Conservation (phyloP, 2,113 vertebrate genomes). For the Camelus dromedarius region DNA sequence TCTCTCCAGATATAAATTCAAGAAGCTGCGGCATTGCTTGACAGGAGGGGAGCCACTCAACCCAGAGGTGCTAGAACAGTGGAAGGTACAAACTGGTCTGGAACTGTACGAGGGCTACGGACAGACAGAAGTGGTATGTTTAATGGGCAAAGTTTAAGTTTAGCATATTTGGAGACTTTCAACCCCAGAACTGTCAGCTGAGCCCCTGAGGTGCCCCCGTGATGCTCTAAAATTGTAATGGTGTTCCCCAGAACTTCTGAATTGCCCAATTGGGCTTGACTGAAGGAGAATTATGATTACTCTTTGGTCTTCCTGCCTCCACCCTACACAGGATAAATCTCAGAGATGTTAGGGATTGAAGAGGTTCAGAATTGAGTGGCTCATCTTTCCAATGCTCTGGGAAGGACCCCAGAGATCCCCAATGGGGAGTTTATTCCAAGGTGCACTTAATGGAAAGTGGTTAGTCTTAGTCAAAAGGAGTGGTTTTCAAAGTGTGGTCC, state of each 20-base stretch:
- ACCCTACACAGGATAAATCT: not conserved
- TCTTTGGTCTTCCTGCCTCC: not conserved
- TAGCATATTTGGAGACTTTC: not conserved
- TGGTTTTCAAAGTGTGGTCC: not conserved
- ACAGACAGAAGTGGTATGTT: slow-evolving; percentile 89
- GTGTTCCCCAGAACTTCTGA: not conserved
- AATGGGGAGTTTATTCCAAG: not conserved
- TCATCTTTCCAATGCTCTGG: not conserved
- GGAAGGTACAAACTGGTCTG: slow-evolving; percentile 87
- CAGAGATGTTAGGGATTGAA: not conserved
- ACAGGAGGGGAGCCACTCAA: slow-evolving; percentile 88
- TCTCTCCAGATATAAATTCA: slow-evolving; percentile 85
- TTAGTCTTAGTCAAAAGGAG: not conserved
- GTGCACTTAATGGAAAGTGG: not conserved
- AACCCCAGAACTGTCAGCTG: not conserved
- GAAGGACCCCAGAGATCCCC: not conserved
- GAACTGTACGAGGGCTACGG: slow-evolving; percentile 90
- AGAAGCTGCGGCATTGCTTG: slow-evolving; percentile 86
- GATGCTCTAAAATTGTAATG: not conserved
- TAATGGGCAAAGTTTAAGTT: not conserved
- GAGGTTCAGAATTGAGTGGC: not conserved
- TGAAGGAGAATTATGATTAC: not conserved
- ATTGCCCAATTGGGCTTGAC: not conserved
- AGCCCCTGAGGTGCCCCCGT: not conserved
- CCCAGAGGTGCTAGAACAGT: slow-evolving; percentile 86